A percentile compares a stretch with the other conserved stretches of the same genome.
Conservation (phyloP, 1,140 invertebrate genomes). For the Microplitis mediator region DNA sequence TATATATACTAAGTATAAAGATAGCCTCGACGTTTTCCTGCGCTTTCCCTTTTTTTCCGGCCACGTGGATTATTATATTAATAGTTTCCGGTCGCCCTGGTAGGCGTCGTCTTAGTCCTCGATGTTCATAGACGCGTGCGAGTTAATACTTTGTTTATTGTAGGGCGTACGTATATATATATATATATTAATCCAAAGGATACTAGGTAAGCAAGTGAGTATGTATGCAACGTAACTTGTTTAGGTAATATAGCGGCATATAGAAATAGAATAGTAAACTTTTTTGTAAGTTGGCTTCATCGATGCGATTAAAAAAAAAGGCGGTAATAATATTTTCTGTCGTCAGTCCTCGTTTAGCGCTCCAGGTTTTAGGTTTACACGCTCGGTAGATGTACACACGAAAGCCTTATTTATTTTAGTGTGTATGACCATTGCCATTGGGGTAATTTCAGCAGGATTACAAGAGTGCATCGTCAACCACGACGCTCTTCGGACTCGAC, state of each 20-base stretch:
- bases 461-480: conserved; percentile 41
- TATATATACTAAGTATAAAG: neutral
- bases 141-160: too few relatives aligned
- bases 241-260: neutral
- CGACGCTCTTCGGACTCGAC: conserved; percentile 32
- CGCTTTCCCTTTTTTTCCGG: conserved; percentile 57
- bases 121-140: conserved; percentile 26
- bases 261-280: neutral
- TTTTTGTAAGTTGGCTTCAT: neutral
- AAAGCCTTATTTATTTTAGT: too few relatives aligned
- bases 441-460: conserved; percentile 23
- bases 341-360: neutral
- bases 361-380: too few relatives aligned
- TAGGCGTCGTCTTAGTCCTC: conserved; percentile 48
- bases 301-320: conserved; percentile 3
- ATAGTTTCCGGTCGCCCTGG: conserved; percentile 56
- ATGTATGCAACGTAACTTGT: neutral
- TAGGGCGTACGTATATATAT: neutral
- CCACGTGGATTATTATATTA: conserved; percentile 52
- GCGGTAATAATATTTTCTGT: neutral
- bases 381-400: too few relatives aligned
- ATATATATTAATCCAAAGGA: neutral
- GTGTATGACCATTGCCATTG: too few relatives aligned
- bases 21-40: conserved; percentile 37
- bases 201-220: neutral